A percentile compares a stretch with the other conserved stretches of the same genome.
Conservation (phyloP, 1,140 invertebrate genomes). For the Himalopsyche phryganea region DNA sequence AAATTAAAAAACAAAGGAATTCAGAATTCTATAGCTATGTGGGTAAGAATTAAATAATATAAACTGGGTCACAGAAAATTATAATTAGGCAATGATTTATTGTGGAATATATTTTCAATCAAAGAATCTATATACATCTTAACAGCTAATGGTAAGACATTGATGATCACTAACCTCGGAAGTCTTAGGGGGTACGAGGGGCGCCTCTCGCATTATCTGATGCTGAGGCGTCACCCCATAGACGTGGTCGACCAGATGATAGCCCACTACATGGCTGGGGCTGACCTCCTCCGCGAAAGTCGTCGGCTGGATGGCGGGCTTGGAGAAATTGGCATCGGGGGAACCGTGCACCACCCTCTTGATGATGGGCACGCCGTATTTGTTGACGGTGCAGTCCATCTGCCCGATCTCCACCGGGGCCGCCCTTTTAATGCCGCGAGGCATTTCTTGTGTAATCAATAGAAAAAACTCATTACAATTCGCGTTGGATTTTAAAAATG, state of each 20-base stretch:
- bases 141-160: too few relatives aligned
- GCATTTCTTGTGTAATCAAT: conserved; percentile 44
- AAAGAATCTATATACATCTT: too few relatives aligned
- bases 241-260: conserved; percentile 79
- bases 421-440: conserved; percentile 48
- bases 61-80: too few relatives aligned
- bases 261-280: conserved; percentile 57
- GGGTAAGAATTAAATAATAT: too few relatives aligned
- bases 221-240: conserved; percentile 77
- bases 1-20: too few relatives aligned
- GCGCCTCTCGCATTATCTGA: conserved; percentile 60
- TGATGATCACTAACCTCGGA: conserved; percentile 46
- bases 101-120: too few relatives aligned
- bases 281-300: conserved; percentile 46
- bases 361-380: conserved; percentile 43
- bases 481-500: not conserved
- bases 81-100: too few relatives aligned
- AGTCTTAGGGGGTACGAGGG: conserved; percentile 49
- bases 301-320: conserved; percentile 44
- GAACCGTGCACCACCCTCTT: conserved; percentile 44
- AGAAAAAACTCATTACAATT: not conserved
- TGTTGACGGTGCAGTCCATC: conserved; percentile 41
- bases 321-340: conserved; percentile 46
- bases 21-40: too few relatives aligned
- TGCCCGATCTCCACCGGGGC: conserved; percentile 48